These are phyloP conservation scores for Callionymus lyra DNA, from an alignment of 2,113 vertebrate species.

Conservation along the genomic window DNA sequence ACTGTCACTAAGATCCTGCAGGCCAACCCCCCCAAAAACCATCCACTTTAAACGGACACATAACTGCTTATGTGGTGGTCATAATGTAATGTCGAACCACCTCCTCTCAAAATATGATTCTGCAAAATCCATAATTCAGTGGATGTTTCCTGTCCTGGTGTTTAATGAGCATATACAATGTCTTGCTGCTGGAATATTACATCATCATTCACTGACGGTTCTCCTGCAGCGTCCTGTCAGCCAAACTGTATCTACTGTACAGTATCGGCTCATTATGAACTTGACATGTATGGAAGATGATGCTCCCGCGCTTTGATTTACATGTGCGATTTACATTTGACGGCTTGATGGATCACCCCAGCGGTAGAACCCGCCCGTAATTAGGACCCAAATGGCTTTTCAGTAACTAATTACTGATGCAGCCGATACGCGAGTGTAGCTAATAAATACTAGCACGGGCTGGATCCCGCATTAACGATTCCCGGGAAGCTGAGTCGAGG, in stretches of 20 bases:
- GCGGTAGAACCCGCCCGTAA: conserved; percentile 28
- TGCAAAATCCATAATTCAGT: too few relatives aligned
- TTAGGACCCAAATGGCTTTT: conserved; percentile 51
- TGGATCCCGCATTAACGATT: conserved; percentile 24
- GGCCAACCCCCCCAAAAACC: too few relatives aligned
- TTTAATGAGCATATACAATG: too few relatives aligned
- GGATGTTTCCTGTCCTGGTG: too few relatives aligned
- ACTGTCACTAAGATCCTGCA: too few relatives aligned
- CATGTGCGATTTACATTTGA: conserved; percentile 23
- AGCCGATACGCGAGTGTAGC: conserved; percentile 39
- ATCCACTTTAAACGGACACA: too few relatives aligned
- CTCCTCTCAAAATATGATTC: too few relatives aligned
- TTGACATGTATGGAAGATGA: conserved; percentile 5
- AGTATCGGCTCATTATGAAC: conserved; percentile 10
- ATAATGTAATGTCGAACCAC: too few relatives aligned
- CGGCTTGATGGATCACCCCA: conserved; percentile 34
- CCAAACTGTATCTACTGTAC: background rate
- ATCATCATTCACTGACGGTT: background rate
- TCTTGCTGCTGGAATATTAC: too few relatives aligned
- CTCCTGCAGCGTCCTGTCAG: conserved; percentile 6
- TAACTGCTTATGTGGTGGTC: too few relatives aligned
- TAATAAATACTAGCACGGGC: conserved; percentile 41
- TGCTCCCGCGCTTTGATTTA: conserved; percentile 10
- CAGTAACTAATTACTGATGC: conserved; percentile 52
- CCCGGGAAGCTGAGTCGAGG: conserved; percentile 8